Conservation (phyloP, 2,113 vertebrate species). For the Eretmochelys imbricata region DNA sequence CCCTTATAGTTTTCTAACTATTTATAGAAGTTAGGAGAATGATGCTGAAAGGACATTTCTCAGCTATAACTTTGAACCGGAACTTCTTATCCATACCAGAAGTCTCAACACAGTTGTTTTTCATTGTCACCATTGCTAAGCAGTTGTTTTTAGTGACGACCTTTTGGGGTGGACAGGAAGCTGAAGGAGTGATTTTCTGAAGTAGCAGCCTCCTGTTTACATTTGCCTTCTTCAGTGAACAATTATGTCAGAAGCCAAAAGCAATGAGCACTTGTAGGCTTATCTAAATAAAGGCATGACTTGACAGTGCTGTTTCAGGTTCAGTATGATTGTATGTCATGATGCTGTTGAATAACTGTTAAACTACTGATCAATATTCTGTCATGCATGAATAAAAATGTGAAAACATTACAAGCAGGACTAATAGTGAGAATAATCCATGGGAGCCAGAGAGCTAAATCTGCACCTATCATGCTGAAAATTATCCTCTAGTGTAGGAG, state of each 20-base stretch:
- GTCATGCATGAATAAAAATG: conserved; percentile 13
- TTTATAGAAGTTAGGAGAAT: conserved; percentile 55
- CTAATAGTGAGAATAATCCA: neutral
- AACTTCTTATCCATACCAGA: conserved; percentile 41
- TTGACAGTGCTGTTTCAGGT: conserved; percentile 44
- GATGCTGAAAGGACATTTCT: conserved; percentile 66
- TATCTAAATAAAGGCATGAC: conserved; percentile 65
- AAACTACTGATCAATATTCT: conserved; percentile 29
- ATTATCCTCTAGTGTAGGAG: rapidly evolving
- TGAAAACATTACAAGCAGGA: neutral
- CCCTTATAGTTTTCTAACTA: conserved; percentile 12
- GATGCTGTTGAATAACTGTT: neutral
- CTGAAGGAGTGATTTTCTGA: conserved; percentile 58
- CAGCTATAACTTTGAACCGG: conserved; percentile 43
- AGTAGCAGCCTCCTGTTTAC: conserved; percentile 67
- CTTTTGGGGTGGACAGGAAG: conserved; percentile 61
- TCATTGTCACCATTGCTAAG: conserved; percentile 57
- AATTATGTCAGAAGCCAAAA: conserved; percentile 70
- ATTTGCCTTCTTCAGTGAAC: conserved; percentile 53
- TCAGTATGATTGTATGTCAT: conserved; percentile 12
- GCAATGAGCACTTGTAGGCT: conserved; percentile 56
- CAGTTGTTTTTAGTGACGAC: conserved; percentile 53
- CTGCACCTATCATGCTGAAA: neutral
- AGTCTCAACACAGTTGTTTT: conserved; percentile 58
- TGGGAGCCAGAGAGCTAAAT: neutral